Evolutionary conservation across 1,140 invertebrate species (phyloP), one percentile per base, ranked within the genome.

Genomic region (Aradophagus sp.): DNA sequence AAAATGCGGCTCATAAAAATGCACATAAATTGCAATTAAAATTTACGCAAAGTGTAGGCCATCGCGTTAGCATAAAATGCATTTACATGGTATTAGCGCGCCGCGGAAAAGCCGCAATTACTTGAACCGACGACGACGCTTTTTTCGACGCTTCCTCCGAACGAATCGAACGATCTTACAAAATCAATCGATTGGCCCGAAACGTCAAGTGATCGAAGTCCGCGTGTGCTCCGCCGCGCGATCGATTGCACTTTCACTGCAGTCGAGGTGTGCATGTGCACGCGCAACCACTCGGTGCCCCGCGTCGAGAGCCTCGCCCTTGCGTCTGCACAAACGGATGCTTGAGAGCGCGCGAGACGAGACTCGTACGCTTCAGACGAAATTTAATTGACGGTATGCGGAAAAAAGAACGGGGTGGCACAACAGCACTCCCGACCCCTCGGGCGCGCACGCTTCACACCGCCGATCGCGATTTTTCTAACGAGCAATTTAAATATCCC

Each of bases 201-300:
- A 0, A 7, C 23, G 48, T 50, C 58, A 27, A 16, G 38, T 29
- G 11, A 38, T 15, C 27, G 23, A 32, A 5, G 17, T 8, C 5
- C 8, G 11, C 8, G 23, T 10, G 58, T 29, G 44, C 35, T 62
- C 44, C 44, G 52, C 42, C 16, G 26, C 6, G 31, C 55, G 58
- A 73, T 73, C 63, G 63, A 73, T 67, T 65, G 63, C 63, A 68
- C 65, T 63, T 65, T 73, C 52, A 59, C 63, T 62, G 23, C 29
- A n/a, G 15, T 7, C 15, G 29, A 29, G 38, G 65, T 50, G 66
- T 66, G 67, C 58, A 53, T 42, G 53, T 73, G 67, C 74, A 77
- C 74, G 70, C 65, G 72, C 70, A 29, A 65, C 65, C 70, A 77
- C 77, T 79, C 77, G 70, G 52, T 73, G 48, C 74, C 70, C 75